Conservation (phyloP, 2,888 invertebrate species). For the Steinernema carpocapsae region DNA sequence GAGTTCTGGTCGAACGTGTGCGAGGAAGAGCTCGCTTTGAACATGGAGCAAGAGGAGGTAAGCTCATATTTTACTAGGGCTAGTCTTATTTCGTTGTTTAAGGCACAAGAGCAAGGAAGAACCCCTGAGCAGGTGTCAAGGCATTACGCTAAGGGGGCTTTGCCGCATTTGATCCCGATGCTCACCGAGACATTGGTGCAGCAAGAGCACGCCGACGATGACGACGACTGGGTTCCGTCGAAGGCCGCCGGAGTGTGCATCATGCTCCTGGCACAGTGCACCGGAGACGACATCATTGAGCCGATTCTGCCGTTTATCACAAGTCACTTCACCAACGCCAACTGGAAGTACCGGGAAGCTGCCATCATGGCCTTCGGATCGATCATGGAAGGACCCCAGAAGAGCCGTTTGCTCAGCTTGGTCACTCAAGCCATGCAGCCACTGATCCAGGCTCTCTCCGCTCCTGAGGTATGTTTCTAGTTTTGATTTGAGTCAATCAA, state of each 20-base stretch:
- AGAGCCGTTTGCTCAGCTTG: constrained; percentile 83
- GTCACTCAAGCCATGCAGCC: constrained; percentile 97
- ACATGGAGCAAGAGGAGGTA: constrained; percentile 86
- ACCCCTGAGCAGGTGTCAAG: constrained; percentile 90
- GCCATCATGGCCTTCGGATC: constrained; percentile 97
- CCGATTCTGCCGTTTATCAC: constrained; percentile 94
- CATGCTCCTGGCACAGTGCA: constrained; percentile 94
- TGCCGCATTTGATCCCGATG: constrained; percentile 91
- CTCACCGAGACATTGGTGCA: constrained; percentile 91
- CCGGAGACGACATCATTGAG: constrained; percentile 91
- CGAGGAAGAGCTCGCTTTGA: constrained; percentile 95
- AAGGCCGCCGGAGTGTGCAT: constrained; percentile 98
- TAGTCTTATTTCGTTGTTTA: constrained; percentile 35
- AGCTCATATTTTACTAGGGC: constrained; percentile 20
- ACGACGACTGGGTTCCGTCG: constrained; percentile 98
- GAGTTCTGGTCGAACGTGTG: constrained; percentile 99
- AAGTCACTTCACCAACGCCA: constrained; percentile 84
- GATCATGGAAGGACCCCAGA: constrained; percentile 88
- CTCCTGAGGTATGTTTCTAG: constrained; percentile 80
- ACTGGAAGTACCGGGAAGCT: constrained; percentile 80
- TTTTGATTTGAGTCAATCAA: neutral
- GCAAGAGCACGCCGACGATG: constrained; percentile 91
- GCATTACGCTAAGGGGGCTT: constrained; percentile 96
- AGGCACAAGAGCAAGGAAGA: constrained; percentile 87
- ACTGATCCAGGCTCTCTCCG: constrained; percentile 91